Base-by-base conservation (phyloP, 2,888 invertebrate species). In the Hoplodrina ambigua region DNA sequence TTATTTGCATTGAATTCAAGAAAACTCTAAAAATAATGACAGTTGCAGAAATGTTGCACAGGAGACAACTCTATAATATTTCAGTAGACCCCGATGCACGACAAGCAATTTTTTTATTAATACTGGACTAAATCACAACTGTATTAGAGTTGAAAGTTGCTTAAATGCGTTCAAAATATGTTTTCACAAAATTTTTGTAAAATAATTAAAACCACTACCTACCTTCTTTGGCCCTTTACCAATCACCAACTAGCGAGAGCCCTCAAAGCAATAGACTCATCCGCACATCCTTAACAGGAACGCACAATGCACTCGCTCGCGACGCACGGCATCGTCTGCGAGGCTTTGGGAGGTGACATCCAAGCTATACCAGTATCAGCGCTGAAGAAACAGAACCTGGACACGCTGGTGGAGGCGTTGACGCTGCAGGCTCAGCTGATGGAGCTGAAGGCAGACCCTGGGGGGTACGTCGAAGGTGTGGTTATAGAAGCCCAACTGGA, bases 341-440 rank as follows among this genome's bases (percentile, higher is more conserved):
- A 99, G 92, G 98, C 97, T 19, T 91, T 97, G 65, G 99, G 99
- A 0, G 99, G 99, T 0, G 99, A 99, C 75, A 96, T 98, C 2
- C 99, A 99, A 93, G 97, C 98, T 4, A 97, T 99, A 65, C 97
- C 98, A 0, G 97, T 99, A 73, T 99, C 99, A 0, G 99, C 99
- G 0, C 94, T 99, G 0, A 97, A 98, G 92, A 97, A 97, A 68
- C 97, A 96, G 6, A 98, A 99, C 92, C 92, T 99, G 41, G 96
- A 97, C 67, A 94, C 96, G 1, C 94, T 99, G 63, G 97, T 98
- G 60, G 99, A 99, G 86, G 98, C 99, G 0, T 97, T 99, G 63
- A 96, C 97, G 15, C 94, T 97, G 7, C 98, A 98, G 91, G 98
- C 98, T 0, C 99, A 99, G 89, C 86, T 99, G 0, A 97, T 99